Evolutionary conservation across 1,140 invertebrate genomes (phyloP).

Genomic region (Agrilus planipennis): DNA sequence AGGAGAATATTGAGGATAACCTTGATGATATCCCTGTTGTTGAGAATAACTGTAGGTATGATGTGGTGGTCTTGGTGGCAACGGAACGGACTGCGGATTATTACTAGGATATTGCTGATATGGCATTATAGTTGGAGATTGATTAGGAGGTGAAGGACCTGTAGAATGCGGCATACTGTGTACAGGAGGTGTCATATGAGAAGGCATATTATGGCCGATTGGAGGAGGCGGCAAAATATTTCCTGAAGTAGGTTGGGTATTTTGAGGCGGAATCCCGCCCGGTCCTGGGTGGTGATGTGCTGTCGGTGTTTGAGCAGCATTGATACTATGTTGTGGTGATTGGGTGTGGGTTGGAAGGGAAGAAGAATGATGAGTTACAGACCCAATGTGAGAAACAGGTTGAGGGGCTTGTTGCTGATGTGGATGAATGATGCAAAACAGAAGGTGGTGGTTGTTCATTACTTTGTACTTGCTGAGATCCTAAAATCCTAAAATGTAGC

Average conservation of each 20-base stretch:
- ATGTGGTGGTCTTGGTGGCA: constrained; percentile 42
- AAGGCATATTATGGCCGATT: constrained; percentile 29
- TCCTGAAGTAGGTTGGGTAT: constrained; percentile 19
- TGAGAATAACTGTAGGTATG: constrained; percentile 49
- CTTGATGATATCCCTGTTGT: constrained; percentile 46
- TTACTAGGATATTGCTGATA: constrained; percentile 34
- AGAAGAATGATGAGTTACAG: no score
- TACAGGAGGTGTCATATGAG: constrained; percentile 14
- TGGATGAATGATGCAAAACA: constrained; percentile 19
- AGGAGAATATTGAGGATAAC: constrained; percentile 43
- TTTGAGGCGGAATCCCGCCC: constrained; percentile 28
- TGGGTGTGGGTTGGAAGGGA: constrained; percentile 10
- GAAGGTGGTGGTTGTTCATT: background rate
- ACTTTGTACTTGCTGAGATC: background rate
- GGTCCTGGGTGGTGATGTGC: constrained; percentile 13
- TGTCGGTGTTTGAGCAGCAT: constrained; percentile 9
- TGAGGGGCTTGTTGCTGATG: no score
- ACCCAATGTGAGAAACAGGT: no score
- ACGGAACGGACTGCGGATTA: constrained; percentile 30
- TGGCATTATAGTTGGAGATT: constrained; percentile 37
- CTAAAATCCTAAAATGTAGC: no score
- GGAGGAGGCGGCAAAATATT: constrained; percentile 18
- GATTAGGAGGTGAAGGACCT: constrained; percentile 17
- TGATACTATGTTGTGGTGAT: no score
- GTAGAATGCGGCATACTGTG: constrained; percentile 11